Percentiles rank a stretch among this genome's conserved stretches.
These are phyloP conservation scores for Brachymystax lenok DNA, from an alignment of 2,797 vertebrate species.

Conservation along the genomic window DNA sequence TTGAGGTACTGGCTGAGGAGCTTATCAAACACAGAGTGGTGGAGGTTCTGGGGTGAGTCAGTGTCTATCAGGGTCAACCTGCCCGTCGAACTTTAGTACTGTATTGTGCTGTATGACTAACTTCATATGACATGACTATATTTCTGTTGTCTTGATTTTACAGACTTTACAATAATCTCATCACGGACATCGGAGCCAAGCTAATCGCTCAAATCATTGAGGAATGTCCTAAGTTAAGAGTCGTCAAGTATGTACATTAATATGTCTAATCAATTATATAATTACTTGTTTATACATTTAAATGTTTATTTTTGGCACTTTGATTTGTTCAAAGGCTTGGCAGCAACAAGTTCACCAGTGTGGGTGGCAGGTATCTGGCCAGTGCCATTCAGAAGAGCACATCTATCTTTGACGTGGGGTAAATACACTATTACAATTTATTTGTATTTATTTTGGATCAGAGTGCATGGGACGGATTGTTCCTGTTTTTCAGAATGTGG, in stretches of 20 bases:
- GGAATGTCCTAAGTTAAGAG: slow-evolving; percentile 82
- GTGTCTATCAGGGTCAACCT: neutral
- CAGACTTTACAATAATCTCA: slow-evolving; percentile 93
- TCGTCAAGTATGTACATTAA: slow-evolving; percentile 81
- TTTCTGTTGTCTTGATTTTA: slow-evolving; percentile 30
- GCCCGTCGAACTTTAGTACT: neutral
- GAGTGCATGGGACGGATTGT: slow-evolving; percentile 1
- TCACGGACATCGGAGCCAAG: slow-evolving; percentile 88
- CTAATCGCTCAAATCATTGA: slow-evolving; percentile 86
- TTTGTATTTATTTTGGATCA: neutral
- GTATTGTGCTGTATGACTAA: neutral
- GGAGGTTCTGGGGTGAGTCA: slow-evolving; percentile 80
- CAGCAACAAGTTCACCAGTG: slow-evolving; percentile 84
- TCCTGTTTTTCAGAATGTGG: slow-evolving; percentile 85
- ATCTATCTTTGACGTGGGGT: slow-evolving; percentile 90
- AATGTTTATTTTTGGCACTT: neutral
- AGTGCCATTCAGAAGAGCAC: slow-evolving; percentile 84
- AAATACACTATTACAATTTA: slow-evolving; percentile 48
- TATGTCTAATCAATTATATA: neutral
- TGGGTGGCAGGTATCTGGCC: slow-evolving; percentile 85
- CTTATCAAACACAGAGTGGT: slow-evolving; percentile 86
- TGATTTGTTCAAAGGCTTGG: slow-evolving; percentile 78
- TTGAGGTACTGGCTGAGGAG: slow-evolving; percentile 86
- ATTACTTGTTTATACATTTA: neutral
- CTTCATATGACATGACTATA: neutral